Evolutionary conservation across 2,797 vertebrate species (phyloP).

Genomic region (Bufotes viridis): DNA sequence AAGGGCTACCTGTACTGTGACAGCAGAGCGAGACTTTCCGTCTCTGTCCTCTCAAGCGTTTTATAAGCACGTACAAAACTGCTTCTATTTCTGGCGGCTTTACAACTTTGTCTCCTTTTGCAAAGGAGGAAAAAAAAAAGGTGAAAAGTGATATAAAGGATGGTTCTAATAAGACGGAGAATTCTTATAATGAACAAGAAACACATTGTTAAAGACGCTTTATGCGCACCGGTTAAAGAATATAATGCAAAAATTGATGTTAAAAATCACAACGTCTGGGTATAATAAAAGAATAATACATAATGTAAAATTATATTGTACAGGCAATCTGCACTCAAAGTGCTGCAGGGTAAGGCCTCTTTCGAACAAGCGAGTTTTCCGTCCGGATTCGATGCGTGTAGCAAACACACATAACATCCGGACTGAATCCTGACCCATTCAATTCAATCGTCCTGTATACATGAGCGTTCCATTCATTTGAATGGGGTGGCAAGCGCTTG

Average conservation of each 20-base stretch:
- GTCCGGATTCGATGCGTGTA: too few species aligned
- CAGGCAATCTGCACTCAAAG: not conserved
- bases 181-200: conserved; percentile 17
- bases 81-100: conserved; percentile 39
- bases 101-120: conserved; percentile 22
- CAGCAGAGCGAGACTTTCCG: conserved; percentile 9
- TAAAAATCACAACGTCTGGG: not conserved
- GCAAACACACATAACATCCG: too few species aligned
- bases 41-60: conserved; percentile 44
- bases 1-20: conserved; percentile 44
- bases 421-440: too few species aligned
- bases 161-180: conserved; percentile 12
- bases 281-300: not conserved
- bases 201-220: conserved; percentile 20
- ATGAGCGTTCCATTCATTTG: too few species aligned
- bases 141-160: not conserved
- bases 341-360: not conserved
- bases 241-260: not conserved
- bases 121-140: not conserved
- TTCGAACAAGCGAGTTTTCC: not conserved
- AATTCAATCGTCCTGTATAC: too few species aligned
- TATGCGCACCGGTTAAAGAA: not conserved
- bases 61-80: conserved; percentile 25
- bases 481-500: too few species aligned
- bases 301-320: not conserved